phyloP scores from a whole-genome alignment of 2,113 vertebrate genomes.

The Ranitomeya variabilis region DNA sequence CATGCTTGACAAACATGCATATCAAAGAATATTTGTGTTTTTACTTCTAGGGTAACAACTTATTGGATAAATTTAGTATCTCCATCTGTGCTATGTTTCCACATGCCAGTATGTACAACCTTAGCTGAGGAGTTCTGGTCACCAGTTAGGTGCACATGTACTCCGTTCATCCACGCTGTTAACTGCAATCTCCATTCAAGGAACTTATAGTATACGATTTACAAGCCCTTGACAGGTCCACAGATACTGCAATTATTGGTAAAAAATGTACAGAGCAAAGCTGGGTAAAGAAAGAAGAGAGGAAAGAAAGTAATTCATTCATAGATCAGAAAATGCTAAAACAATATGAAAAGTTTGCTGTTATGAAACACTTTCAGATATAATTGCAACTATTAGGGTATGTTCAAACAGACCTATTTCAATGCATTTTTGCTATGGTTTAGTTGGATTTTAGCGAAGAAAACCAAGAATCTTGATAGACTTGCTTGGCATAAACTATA shows the following conservation, averaged over 20 bases:
- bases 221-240: not conserved
- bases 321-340: not conserved
- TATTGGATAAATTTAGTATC: not conserved
- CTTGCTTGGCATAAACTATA: no score
- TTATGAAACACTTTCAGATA: not conserved
- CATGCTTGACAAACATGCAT: no score
- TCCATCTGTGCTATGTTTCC: not conserved
- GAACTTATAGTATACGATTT: not conserved
- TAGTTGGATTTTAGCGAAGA: no score
- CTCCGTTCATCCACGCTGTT: not conserved
- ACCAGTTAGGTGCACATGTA: not conserved
- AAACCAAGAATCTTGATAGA: no score
- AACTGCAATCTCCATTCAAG: not conserved
- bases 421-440: not conserved
- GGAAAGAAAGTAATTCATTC: not conserved
- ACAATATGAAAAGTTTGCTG: not conserved
- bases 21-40: no score
- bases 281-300: not conserved
- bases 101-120: not conserved
- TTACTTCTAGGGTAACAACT: no score
- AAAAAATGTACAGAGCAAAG: not conserved
- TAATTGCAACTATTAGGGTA: not conserved
- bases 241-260: not conserved
- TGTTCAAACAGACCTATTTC: not conserved
- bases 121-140: not conserved